Conservation (phyloP, 2,888 invertebrate species). For the Pyrrhia umbra region DNA sequence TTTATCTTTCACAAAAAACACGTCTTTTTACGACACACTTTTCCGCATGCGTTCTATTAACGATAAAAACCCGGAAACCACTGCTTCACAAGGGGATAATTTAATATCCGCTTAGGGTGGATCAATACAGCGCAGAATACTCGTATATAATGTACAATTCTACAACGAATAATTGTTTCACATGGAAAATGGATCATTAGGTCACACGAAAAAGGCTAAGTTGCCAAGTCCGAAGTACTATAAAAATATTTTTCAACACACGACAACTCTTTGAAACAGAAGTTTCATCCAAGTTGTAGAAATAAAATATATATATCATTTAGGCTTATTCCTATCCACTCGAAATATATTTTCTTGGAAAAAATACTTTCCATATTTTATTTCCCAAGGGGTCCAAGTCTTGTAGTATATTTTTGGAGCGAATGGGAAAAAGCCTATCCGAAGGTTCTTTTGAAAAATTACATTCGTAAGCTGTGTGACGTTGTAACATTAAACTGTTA, state of each 20-base stretch:
- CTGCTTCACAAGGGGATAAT: constrained; percentile 26
- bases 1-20: constrained; percentile 11
- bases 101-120: constrained; percentile 35
- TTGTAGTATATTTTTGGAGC: background rate
- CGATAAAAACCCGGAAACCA: constrained; percentile 30
- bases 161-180: background rate
- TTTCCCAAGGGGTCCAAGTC: background rate
- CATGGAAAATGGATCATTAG: constrained; percentile 15
- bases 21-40: background rate
- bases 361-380: background rate
- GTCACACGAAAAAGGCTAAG: background rate
- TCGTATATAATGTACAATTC: background rate
- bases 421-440: background rate
- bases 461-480: constrained; percentile 17
- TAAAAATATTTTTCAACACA: constrained; percentile 10
- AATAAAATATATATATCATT: background rate
- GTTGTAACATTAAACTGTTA: constrained; percentile 11
- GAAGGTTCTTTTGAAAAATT: background rate
- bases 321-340: background rate
- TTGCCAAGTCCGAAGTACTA: constrained; percentile 35
- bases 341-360: background rate
- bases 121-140: constrained; percentile 7
- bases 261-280: background rate
- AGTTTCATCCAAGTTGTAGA: constrained; percentile 16
- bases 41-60: constrained; percentile 20